phyloP scores from a whole-genome alignment of 2,797 vertebrate species.

The Thripadectes ignobilis region DNA sequence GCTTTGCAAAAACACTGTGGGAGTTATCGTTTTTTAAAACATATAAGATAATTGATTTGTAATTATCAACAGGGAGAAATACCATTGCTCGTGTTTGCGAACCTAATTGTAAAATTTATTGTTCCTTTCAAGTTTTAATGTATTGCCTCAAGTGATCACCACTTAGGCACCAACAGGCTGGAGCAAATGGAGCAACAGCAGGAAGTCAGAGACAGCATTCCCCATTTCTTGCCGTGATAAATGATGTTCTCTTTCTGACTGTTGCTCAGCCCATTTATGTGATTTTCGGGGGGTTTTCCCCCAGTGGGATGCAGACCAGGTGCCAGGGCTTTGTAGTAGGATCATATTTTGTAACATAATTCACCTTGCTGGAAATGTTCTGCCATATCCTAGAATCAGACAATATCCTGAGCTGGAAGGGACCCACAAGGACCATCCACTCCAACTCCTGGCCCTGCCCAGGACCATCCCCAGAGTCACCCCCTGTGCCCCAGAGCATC shows the following conservation, averaged over 20 bases:
- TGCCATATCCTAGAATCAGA: not conserved
- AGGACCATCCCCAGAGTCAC: not conserved
- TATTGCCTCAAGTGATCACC: slow-evolving; percentile 59
- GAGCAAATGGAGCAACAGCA: slow-evolving; percentile 59
- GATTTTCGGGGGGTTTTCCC: not conserved
- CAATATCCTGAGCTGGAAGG: not conserved
- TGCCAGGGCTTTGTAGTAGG: not conserved
- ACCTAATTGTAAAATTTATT: slow-evolving; percentile 75
- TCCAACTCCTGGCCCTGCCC: not conserved
- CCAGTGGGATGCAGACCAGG: not conserved
- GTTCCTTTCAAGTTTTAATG: slow-evolving; percentile 70
- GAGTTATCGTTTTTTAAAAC: slow-evolving; percentile 59
- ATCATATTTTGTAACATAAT: not conserved
- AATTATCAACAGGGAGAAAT: slow-evolving; percentile 68
- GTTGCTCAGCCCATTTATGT: slow-evolving; percentile 1
- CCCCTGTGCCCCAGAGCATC: not conserved
- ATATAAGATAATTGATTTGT: slow-evolving; percentile 73
- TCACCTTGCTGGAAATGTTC: not conserved
- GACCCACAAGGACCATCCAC: not conserved
- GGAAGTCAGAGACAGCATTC: slow-evolving; percentile 41
- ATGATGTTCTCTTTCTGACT: not conserved
- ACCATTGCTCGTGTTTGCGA: slow-evolving; percentile 58
- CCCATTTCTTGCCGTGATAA: not conserved
- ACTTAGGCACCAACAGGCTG: slow-evolving; percentile 60
- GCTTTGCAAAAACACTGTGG: not conserved